Percentiles rank a stretch among this genome's conserved stretches.
Conservation (phyloP, 2,113 vertebrate species). For the Chauna torquata region DNA sequence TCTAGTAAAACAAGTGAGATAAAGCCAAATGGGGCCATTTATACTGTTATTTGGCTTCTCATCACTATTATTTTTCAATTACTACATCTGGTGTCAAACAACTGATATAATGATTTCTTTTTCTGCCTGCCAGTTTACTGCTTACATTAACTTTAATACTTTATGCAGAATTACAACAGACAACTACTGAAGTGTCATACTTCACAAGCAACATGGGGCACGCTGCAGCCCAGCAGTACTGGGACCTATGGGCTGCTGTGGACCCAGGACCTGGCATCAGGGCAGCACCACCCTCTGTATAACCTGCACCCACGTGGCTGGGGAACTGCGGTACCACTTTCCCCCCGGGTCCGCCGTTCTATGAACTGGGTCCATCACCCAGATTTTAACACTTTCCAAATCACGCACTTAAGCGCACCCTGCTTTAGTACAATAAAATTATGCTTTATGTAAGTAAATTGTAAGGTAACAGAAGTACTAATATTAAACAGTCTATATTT, state of each 20-base stretch:
- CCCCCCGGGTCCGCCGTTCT: no score
- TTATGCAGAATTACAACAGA: not conserved
- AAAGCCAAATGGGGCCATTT: not conserved
- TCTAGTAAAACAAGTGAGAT: not conserved
- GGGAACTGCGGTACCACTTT: no score
- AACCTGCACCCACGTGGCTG: rapidly evolving
- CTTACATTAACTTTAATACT: not conserved
- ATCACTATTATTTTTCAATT: not conserved
- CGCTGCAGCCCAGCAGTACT: rapidly evolving
- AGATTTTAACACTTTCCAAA: not conserved
- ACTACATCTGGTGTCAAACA: not conserved
- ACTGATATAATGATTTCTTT: rapidly evolving
- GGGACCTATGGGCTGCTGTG: not conserved
- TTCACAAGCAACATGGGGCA: rapidly evolving
- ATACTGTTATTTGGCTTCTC: not conserved
- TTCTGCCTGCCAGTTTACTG: not conserved
- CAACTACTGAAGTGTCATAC: not conserved
- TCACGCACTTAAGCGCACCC: rapidly evolving
- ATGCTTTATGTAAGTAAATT: rapidly evolving
- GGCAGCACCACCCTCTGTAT: rapidly evolving
- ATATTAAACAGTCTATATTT: rapidly evolving
- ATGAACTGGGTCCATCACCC: not conserved
- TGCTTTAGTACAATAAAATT: not conserved
- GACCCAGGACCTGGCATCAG: not conserved
- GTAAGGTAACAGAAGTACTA: rapidly evolving